phyloP scores from a whole-genome alignment of 1,140 invertebrate genomes.

The Sminthurides bifidus region DNA sequence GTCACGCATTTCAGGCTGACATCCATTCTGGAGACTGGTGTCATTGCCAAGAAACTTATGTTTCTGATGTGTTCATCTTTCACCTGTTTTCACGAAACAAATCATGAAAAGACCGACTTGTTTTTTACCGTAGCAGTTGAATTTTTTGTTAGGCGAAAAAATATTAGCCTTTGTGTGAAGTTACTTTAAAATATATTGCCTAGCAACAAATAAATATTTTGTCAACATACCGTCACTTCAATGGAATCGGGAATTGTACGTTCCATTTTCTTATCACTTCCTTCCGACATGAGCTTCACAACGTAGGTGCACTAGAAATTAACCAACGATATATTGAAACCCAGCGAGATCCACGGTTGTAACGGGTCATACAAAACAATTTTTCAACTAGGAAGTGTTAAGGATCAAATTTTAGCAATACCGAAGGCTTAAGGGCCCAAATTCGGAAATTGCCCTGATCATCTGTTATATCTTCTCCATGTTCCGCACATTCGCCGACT shows the following conservation, averaged over 20 bases:
- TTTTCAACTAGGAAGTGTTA: too few relatives aligned
- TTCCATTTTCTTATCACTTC: conserved; percentile 21
- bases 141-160: too few relatives aligned
- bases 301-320: conserved; percentile 24
- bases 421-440: conserved; percentile 30
- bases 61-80: conserved; percentile 18
- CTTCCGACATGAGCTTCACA: conserved; percentile 10
- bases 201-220: not conserved
- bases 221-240: conserved; percentile 19
- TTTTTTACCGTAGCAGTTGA: too few relatives aligned
- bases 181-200: too few relatives aligned
- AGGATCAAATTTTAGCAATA: conserved; percentile 3
- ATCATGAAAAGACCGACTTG: too few relatives aligned
- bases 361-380: too few relatives aligned
- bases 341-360: not conserved
- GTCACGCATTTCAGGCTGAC: conserved; percentile 19
- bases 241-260: conserved; percentile 24
- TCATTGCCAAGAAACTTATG: conserved; percentile 18
- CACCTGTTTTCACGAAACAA: conserved; percentile 14
- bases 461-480: conserved; percentile 26
- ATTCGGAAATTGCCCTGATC: conserved; percentile 28
- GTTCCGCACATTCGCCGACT: conserved; percentile 25
- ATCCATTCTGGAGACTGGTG: conserved; percentile 26
- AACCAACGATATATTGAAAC: conserved; percentile 1
- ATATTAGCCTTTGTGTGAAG: too few relatives aligned